Evolutionary conservation across 2,888 invertebrate genomes (phyloP), one percentile per base, ranked within the genome.

Genomic region (Melitaea athalia): DNA sequence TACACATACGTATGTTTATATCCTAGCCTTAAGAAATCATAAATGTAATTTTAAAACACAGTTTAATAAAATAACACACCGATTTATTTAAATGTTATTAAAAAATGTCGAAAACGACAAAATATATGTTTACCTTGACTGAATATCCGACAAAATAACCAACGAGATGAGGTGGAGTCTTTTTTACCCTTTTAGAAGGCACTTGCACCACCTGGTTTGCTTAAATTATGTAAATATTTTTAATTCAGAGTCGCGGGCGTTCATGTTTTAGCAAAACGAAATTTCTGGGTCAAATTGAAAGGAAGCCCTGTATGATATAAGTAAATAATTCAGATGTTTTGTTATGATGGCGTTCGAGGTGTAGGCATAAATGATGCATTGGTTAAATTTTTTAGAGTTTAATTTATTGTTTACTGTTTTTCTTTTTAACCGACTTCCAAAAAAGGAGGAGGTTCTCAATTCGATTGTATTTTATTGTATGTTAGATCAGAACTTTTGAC

Each of bases 221-320:
- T 69, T 76, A 72, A 75, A 77, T 78, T 78, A 77, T 77, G 77
- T 74, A 75, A 78, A 78, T 77, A 75, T 77, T 77, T 77, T 76
- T 76, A 76, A 76, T 74, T 68, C 66, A 69, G 70, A 73, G 72
- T 74, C 67, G 63, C 69, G 67, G 45, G 65, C 63, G 65, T 65
- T 70, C 72, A 59, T 70, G 70, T 75, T 74, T 70, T 68, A 67
- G 65, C 65, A 68, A 70, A 68, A 68, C 65, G 63, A 65, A 65
- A 61, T 70, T 70, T 72, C 55, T 63, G 63, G 63, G 63, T 70
- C 55, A 70, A 70, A 70, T 72, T 72, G 72, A 70, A 72, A 68
- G 69, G 62, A 64, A 64, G 60, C 63, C 63, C 47, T 67, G 63
- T 70, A 65, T 72, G 72, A 72, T 68, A 67, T 72, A 42, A 47